Evolutionary conservation across 1,140 invertebrate genomes (phyloP), one percentile per base, ranked within the genome.

Genomic region (Nymphalis io): DNA sequence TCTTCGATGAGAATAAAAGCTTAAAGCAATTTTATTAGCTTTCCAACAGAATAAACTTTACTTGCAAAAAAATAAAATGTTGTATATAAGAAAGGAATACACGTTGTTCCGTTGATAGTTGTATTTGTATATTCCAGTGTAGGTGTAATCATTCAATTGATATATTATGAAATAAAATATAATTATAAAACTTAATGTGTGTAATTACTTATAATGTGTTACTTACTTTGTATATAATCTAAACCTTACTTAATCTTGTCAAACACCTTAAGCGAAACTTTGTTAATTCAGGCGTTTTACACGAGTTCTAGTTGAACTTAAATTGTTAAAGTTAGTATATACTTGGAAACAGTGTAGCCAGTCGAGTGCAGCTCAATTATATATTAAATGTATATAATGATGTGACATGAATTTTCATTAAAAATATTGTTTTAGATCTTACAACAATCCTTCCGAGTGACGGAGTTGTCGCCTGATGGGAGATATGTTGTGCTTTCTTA

Each of bases 361-460:
- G 33, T 38, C 27, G 1, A 55, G 44, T 55, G 16, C n/a, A 57
- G 38, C 3, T 64, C 33, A 64, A 42, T 57, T 55, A 40, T 4
- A 42, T 23, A 64, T 64, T 46, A 63, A 48, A 16, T 62, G 8
- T 44, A n/a, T 55, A 27, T 55, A 27, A 55, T 23, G 3, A 15
- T 12, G 15, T 42, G 13, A 42, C 1, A n/a, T 13, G 11, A 15
- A 8, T 42, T 42, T 15, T 1, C 12, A 42, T 15, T 42, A n/a
- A 15, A 11, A 3, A 13, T 62, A 48, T 70, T 71, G 8, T 86
- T 84, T 57, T 68, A 90, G 88, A 77, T 84, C 33, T 67, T 90
- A 8, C 83, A 85, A 64, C 79, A 82, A 51, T 87, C 87, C 2
- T 80, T 80, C 10, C 69, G 81, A 46, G 76, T 86, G n/a, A 79